Conservation (phyloP, 2,888 invertebrate species). For the Synanthedon myopaeformis region DNA sequence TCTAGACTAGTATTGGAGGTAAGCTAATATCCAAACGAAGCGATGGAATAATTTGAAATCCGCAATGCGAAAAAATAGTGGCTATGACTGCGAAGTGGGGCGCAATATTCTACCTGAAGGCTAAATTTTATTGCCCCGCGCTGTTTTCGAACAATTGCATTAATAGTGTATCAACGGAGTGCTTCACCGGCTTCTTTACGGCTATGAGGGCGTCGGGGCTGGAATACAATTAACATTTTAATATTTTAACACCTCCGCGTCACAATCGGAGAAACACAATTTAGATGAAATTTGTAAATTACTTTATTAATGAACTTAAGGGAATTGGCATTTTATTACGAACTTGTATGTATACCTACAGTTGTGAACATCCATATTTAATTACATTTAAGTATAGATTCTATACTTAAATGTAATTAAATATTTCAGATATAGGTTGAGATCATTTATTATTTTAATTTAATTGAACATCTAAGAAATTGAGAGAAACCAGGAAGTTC, state of each 20-base stretch:
- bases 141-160: conserved; percentile 68
- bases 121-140: conserved; percentile 58
- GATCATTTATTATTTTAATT: too few species aligned
- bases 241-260: conserved; percentile 50
- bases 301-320: neutral
- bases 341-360: too few species aligned
- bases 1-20: neutral
- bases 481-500: too few species aligned
- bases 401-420: too few species aligned
- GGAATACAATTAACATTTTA: conserved; percentile 60
- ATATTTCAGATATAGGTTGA: too few species aligned
- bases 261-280: conserved; percentile 13
- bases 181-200: conserved; percentile 53
- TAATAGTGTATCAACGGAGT: conserved; percentile 64
- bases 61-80: conserved; percentile 66
- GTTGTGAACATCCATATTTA: too few species aligned
- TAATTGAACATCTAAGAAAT: too few species aligned
- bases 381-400: too few species aligned
- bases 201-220: conserved; percentile 25
- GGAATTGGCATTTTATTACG: too few species aligned
- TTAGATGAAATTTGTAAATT: neutral
- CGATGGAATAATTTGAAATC: conserved; percentile 24
- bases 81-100: conserved; percentile 49
- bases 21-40: neutral
- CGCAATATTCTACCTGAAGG: conserved; percentile 60